Evolutionary conservation across 2,113 vertebrate genomes (phyloP).

Genomic region (Stictonetta naevosa): DNA sequence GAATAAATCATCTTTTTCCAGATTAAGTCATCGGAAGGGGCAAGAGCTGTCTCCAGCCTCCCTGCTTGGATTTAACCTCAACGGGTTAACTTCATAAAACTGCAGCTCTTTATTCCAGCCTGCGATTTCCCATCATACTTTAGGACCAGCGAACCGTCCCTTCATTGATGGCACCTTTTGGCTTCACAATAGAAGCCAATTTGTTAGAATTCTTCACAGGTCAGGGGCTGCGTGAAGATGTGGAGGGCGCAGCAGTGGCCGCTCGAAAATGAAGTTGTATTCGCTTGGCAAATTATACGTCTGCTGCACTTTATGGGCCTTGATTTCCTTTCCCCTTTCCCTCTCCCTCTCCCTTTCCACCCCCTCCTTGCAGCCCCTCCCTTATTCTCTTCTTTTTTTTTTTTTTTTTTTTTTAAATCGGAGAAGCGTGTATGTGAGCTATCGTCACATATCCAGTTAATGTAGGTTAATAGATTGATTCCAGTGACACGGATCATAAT

Average conservation of each 20-base stretch:
- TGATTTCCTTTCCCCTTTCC: conserved; percentile 77
- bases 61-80: conserved; percentile 73
- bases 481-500: conserved; percentile 99
- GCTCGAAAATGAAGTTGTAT: conserved; percentile 95
- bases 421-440: conserved; percentile 79
- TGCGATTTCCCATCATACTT: conserved; percentile 95
- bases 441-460: conserved; percentile 95
- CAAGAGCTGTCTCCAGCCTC: conserved; percentile 9
- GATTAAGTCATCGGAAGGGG: neutral
- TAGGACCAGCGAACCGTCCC: conserved; percentile 94
- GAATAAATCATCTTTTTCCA: conserved; percentile 1
- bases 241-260: conserved; percentile 88
- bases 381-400: conserved; percentile 30
- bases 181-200: conserved; percentile 99
- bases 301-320: conserved; percentile 91
- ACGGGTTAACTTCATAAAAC: conserved; percentile 98
- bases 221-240: conserved; percentile 93
- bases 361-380: conserved; percentile 13
- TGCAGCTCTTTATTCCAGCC: conserved; percentile 90
- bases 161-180: conserved; percentile 99
- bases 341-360: conserved; percentile 26
- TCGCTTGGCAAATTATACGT: conserved; percentile 93
- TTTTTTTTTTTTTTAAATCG: conserved; percentile 76
- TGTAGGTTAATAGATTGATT: conserved; percentile 99
- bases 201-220: conserved; percentile 99